Evolutionary conservation across 2,113 vertebrate species (phyloP).

Genomic region (Halichoerus grypus): DNA sequence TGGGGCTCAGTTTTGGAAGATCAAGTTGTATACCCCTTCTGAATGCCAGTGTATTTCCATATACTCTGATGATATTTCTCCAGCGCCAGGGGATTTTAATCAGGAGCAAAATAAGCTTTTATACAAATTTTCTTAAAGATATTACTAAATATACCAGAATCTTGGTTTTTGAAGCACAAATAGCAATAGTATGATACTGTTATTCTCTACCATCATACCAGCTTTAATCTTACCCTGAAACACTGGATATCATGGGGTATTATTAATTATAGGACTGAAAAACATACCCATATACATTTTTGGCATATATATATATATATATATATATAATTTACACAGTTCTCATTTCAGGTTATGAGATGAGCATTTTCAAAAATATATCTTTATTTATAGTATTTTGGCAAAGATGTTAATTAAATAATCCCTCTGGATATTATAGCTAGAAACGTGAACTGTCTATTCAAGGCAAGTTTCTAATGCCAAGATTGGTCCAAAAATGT

Average conservation of each 20-base stretch:
- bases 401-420: neutral
- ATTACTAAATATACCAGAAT: neutral
- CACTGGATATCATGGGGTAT: neutral
- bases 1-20: neutral
- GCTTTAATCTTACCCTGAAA: neutral
- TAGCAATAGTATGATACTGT: neutral
- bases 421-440: neutral
- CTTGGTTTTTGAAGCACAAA: neutral
- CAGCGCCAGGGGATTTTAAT: neutral
- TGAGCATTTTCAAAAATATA: neutral
- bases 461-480: neutral
- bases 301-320: neutral
- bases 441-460: neutral
- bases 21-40: neutral
- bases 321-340: neutral
- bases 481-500: neutral
- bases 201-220: neutral
- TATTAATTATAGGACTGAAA: neutral
- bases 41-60: fast-evolving
- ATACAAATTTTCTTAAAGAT: neutral
- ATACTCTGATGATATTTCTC: neutral
- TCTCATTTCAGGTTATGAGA: neutral
- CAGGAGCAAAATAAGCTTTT: neutral
- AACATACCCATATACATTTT: neutral
- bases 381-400: neutral